Percentiles rank a stretch among this genome's conserved stretches.
phyloP scores from a whole-genome alignment of 2,797 vertebrate species.

The Ceyx erithaca region DNA sequence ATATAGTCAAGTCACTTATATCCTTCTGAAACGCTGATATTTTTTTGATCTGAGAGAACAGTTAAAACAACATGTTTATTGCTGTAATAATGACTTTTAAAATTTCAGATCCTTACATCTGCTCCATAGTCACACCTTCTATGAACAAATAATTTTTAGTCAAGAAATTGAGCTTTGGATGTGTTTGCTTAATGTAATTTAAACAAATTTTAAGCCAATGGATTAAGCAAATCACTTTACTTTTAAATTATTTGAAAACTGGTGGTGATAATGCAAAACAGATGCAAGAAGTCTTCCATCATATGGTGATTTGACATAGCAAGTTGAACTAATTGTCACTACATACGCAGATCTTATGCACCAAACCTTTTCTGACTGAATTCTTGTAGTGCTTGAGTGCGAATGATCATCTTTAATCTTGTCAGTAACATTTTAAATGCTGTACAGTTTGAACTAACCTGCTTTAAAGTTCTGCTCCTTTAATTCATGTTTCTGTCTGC shows the following conservation, averaged over 20 bases:
- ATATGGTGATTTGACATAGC: not conserved
- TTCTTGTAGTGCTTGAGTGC: not conserved
- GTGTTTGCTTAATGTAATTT: not conserved
- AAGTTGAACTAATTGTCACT: not conserved
- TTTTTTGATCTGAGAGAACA: conserved; percentile 24
- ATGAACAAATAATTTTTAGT: not conserved
- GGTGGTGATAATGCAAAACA: not conserved
- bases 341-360: not conserved
- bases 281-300: not conserved
- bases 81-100: not conserved
- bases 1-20: conserved; percentile 24
- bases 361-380: not conserved
- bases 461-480: conserved; percentile 64
- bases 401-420: conserved; percentile 54
- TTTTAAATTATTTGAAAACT: not conserved
- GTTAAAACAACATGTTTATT: conserved; percentile 17
- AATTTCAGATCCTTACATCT: not conserved
- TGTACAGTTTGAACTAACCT: conserved; percentile 60
- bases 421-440: conserved; percentile 44
- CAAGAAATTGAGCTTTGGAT: conserved; percentile 5
- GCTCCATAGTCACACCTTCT: not conserved
- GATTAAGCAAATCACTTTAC: conserved; percentile 6
- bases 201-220: conserved; percentile 1
- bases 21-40: conserved; percentile 6
- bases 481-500: conserved; percentile 66